Percentiles rank a stretch among this genome's conserved stretches.
phyloP scores from a whole-genome alignment of 2,113 vertebrate genomes.

The Poecile atricapillus region DNA sequence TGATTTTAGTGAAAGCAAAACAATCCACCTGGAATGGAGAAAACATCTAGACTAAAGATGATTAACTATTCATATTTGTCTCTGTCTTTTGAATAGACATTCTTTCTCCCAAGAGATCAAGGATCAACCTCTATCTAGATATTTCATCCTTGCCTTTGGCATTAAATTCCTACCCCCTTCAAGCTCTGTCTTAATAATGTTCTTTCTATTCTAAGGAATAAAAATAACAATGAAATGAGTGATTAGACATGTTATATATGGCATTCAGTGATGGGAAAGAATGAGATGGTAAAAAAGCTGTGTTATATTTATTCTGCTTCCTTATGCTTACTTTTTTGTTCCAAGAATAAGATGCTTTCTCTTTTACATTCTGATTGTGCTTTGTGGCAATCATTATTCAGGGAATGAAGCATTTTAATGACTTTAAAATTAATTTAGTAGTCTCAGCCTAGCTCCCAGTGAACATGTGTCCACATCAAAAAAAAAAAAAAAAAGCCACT shows the following conservation, averaged over 20 bases:
- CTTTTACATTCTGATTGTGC: constrained; percentile 17
- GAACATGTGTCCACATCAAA: constrained; percentile 16
- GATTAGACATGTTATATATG: background rate
- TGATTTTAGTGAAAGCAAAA: background rate
- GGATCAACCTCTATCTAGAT: constrained; percentile 29
- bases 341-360: constrained; percentile 7
- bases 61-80: constrained; percentile 28
- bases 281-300: background rate
- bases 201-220: background rate
- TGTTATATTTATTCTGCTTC: background rate
- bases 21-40: background rate
- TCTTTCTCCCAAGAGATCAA: constrained; percentile 8
- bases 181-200: background rate
- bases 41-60: background rate
- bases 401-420: constrained; percentile 38
- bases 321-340: background rate
- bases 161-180: background rate
- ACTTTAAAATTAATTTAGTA: constrained; percentile 65
- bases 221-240: background rate
- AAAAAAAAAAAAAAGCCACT: constrained; percentile 8
- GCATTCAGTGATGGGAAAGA: background rate
- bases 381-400: constrained; percentile 52
- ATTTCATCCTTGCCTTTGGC: background rate
- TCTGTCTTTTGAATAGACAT: constrained; percentile 13
- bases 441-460: constrained; percentile 23